These are phyloP conservation scores for Chrysotoxum bicinctum DNA, from an alignment of 2,888 invertebrate genomes.

Conservation along the genomic window DNA sequence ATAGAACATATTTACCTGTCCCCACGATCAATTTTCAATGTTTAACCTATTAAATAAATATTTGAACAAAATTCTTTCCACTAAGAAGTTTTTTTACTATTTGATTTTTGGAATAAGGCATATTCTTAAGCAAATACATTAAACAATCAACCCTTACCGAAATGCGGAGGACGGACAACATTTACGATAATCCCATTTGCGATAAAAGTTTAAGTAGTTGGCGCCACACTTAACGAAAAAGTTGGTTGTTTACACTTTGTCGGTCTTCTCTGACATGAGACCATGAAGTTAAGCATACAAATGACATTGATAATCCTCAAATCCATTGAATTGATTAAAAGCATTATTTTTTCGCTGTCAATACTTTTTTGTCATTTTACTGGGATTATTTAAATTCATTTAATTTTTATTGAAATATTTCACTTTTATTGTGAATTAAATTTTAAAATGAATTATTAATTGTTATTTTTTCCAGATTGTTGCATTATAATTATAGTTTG, in stretches of 20 bases:
- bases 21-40: background rate
- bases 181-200: background rate
- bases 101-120: background rate
- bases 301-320: background rate
- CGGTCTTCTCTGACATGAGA: background rate
- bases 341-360: background rate
- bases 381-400: background rate
- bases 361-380: background rate
- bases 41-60: background rate
- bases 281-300: background rate
- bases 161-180: background rate
- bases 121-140: background rate
- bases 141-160: background rate
- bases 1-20: background rate
- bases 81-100: background rate
- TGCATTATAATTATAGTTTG: too few species aligned
- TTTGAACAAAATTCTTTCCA: background rate
- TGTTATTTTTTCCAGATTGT: too few species aligned
- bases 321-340: background rate
- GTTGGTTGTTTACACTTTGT: background rate
- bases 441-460: background rate
- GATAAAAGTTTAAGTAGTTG: background rate
- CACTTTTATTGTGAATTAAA: background rate
- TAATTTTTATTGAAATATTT: background rate
- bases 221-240: background rate